Evolutionary conservation across 2,113 vertebrate genomes (phyloP), one percentile per base, ranked within the genome.

Genomic region (Todiramphus chloris): DNA sequence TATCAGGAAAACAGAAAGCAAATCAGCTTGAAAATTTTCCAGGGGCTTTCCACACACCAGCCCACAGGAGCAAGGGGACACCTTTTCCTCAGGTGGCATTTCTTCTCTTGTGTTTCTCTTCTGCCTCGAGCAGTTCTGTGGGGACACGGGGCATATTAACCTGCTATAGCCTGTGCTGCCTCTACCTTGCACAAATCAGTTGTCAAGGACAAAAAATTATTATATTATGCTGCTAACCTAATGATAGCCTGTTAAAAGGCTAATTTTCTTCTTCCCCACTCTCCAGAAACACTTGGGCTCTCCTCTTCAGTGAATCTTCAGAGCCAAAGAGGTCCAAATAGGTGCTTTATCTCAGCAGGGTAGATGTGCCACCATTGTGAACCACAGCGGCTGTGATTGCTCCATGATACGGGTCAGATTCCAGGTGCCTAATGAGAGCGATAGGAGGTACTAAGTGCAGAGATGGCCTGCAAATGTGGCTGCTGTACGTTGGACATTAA

Each of bases 291-390:
- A 89, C 69, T 94, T 77, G 87, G 91, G 63, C n/a, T 95, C 63
- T 91, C 50, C 67, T 96, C 67, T 93, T 48, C 55, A 58, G 50
- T 83, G 84, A 89, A 82, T 94, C 87, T 91, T 94, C 91, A 95
- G 89, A 93, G 83, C 67, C 87, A 77, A 69, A 85, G 77, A 93
- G 74, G 75, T 91, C 91, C 93, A 87, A 70, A 76, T 76, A 94
- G 86, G 86, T 92, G 80, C 94, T 95, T 94, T 95, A 96, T 95
- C 73, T 79, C 92, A 76, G 96, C 83, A 79, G 94, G 89, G 55
- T 53, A 35, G 81, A 51, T 70, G 83, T 28, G 74, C 43, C 0
- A 2, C 48, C 58, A 1, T 20, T 8, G 19, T 30, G 58, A 81
- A 55, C 86, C 5, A 0, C 83, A 72, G 95, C 0, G 0, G 58